These are phyloP conservation scores for Sesamia nonagrioides DNA, from an alignment of 1,140 invertebrate genomes.

Conservation along the genomic window DNA sequence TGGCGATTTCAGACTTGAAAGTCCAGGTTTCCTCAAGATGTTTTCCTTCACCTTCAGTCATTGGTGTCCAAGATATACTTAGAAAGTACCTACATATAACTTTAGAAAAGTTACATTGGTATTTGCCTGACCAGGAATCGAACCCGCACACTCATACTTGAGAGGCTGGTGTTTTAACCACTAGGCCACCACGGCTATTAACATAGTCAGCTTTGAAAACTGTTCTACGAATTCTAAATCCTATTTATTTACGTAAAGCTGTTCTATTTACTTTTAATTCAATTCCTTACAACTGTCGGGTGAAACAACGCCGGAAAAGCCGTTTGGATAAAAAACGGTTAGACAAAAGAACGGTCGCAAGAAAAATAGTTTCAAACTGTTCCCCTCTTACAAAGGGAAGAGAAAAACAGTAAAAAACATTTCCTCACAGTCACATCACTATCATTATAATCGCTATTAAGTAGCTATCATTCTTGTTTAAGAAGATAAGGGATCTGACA, in stretches of 20 bases:
- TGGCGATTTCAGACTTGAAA: no score
- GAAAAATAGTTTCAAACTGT: not conserved
- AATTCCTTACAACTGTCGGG: not conserved
- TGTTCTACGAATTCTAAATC: not conserved
- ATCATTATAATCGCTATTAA: not conserved
- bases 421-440: not conserved
- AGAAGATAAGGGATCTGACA: not conserved
- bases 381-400: not conserved
- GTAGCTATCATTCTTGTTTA: not conserved
- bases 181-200: no score
- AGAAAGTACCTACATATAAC: no score
- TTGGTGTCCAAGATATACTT: no score
- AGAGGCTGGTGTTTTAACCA: no score
- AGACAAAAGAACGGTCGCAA: not conserved
- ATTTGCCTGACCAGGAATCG: no score
- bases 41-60: no score
- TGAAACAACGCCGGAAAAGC: not conserved
- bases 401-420: not conserved
- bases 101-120: no score
- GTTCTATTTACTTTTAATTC: slow-evolving; percentile 4
- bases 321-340: not conserved
- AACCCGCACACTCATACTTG: no score
- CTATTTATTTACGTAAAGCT: not conserved
- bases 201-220: no score
- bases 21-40: no score